A percentile compares a stretch with the other conserved stretches of the same genome.
Evolutionary conservation across 2,113 vertebrate genomes (phyloP).

Genomic region (Reinhardtius hippoglossoides): DNA sequence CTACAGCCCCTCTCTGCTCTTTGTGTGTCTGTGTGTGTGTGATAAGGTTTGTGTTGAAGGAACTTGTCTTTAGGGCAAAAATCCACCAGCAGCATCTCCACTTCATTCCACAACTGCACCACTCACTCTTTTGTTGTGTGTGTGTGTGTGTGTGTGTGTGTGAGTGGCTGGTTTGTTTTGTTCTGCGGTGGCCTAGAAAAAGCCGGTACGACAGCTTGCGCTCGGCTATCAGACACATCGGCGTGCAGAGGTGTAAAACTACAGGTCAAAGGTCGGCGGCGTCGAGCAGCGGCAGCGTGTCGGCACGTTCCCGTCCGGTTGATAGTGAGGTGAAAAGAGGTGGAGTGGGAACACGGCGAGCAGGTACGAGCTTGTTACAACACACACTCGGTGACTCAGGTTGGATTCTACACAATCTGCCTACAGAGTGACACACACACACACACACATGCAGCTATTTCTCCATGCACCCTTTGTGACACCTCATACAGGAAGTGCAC

Average conservation of each 20-base stretch:
- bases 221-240: background rate
- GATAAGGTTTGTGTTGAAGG: background rate
- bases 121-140: background rate
- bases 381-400: conserved; percentile 9
- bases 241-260: background rate
- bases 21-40: background rate
- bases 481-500: conserved; percentile 67
- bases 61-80: conserved; percentile 1
- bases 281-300: background rate
- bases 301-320: background rate
- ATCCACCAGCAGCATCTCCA: background rate
- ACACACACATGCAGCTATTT: conserved; percentile 11
- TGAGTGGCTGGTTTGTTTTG: conserved; percentile 2
- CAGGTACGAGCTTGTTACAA: conserved; percentile 45
- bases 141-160: background rate
- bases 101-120: conserved; percentile 2
- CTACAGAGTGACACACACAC: conserved; percentile 28
- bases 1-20: no score
- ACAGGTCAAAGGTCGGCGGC: conserved; percentile 4
- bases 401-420: conserved; percentile 24
- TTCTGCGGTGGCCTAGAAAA: conserved; percentile 23
- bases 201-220: background rate
- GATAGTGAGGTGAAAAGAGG: background rate
- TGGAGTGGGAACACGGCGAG: background rate
- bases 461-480: conserved; percentile 43